Base-by-base conservation (phyloP, 1,140 invertebrate species). In the Drosophila sproati region DNA sequence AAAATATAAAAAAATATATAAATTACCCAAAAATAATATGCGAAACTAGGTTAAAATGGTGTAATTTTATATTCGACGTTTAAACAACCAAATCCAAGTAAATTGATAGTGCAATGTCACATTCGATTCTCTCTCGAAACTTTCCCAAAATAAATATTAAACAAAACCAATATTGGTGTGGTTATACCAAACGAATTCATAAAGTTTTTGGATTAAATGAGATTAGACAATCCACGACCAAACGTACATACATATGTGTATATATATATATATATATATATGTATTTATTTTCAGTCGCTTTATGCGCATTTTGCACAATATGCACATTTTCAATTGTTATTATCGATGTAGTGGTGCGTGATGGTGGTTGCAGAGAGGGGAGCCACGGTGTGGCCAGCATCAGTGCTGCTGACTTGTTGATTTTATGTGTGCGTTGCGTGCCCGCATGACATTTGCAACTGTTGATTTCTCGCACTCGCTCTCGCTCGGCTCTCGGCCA, bases 381-480 rank as follows among this genome's bases (percentile, higher is more conserved):
- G 37, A 56, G 70, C 72, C 72, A 37, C 57, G 12, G 28, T 10
- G 39, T 37, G 55, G 60, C 60, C 73, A 61, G 61, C 73, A 76
- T 76, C 54, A 6, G n/a, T 37, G 68, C 20, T 55, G 47, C 68
- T 72, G 73, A 76, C 73, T 76, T 76, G 73, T 72, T 76, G 73
- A 76, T 71, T 76, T 72, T 71, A 54, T 63, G 47, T 41, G 57
- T 52, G 54, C 37, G 54, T 54, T 52, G 54, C 37, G 54, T 54
- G 34, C 68, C 48, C 45, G 67, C 51, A 63, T 70, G 39, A 59
- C 59, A 76, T 64, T 76, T 64, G 73, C 73, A 73, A 66, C 73
- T 72, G 73, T 76, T 76, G 73, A 76, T 72, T 73, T 43, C 39
- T 43, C 39, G 10, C 10, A 4, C 34, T 34, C 34, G 3, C 34